Conservation (phyloP, 2,888 invertebrate species). For the Cotesia congregata region DNA sequence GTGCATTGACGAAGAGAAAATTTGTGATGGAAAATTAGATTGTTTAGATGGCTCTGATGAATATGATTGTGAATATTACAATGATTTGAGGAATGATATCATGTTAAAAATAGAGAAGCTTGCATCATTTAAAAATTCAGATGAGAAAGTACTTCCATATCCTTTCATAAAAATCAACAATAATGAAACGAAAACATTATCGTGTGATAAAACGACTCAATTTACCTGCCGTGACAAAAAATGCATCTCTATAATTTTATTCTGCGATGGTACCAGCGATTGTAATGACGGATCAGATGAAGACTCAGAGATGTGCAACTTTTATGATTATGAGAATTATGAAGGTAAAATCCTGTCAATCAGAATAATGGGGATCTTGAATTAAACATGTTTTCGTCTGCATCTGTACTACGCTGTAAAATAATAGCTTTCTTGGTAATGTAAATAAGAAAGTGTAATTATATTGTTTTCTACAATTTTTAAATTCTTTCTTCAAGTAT, state of each 20-base stretch:
- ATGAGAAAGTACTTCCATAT: not conserved
- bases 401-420: constrained; percentile 42
- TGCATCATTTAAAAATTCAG: not conserved
- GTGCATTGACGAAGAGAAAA: constrained; percentile 59
- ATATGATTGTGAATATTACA: constrained; percentile 69
- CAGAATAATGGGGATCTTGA: constrained; percentile 33
- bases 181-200: not conserved
- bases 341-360: constrained; percentile 46
- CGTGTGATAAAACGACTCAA: constrained; percentile 37
- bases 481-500: not conserved
- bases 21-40: constrained; percentile 69
- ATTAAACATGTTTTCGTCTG: not conserved
- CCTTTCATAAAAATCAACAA: not conserved
- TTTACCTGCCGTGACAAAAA: constrained; percentile 71
- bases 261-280: constrained; percentile 75
- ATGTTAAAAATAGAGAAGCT: constrained; percentile 10
- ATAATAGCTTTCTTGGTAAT: constrained; percentile 42
- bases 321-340: constrained; percentile 25
- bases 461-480: not conserved
- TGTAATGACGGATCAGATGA: constrained; percentile 77
- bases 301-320: constrained; percentile 50
- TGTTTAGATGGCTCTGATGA: constrained; percentile 73
- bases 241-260: constrained; percentile 71
- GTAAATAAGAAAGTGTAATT: constrained; percentile 5
- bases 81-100: constrained; percentile 34